phyloP scores from a whole-genome alignment of 2,113 vertebrate genomes.

The Hemicordylus capensis region DNA sequence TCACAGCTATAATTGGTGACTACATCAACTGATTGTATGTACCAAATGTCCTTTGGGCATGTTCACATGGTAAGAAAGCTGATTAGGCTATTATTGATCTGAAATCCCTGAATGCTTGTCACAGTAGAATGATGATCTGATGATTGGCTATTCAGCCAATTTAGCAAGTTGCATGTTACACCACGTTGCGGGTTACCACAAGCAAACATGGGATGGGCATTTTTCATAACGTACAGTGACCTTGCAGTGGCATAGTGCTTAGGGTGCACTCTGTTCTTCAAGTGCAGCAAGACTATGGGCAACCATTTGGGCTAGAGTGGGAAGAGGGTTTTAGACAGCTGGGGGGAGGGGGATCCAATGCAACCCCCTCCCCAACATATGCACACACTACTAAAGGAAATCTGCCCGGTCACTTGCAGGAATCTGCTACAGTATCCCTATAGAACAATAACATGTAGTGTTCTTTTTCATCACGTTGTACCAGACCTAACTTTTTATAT shows the following conservation, averaged over 20 bases:
- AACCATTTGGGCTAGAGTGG: too few species aligned
- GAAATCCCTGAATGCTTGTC: neutral
- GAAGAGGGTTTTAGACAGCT: too few species aligned
- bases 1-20: neutral
- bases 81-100: neutral
- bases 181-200: neutral
- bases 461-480: neutral
- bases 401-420: too few species aligned
- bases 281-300: neutral
- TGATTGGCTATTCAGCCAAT: neutral
- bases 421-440: too few species aligned
- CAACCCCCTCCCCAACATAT: too few species aligned
- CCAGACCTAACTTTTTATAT: neutral
- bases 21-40: neutral
- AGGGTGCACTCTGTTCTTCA: neutral
- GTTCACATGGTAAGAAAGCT: neutral
- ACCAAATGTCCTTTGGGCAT: neutral
- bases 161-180: neutral
- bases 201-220: neutral
- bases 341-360: too few species aligned
- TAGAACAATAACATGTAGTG: too few species aligned
- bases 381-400: too few species aligned
- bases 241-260: neutral
- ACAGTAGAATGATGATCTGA: neutral
- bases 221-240: neutral